Percentiles rank a stretch among this genome's conserved stretches.
These are phyloP conservation scores for Melanerpes formicivorus DNA, from an alignment of 2,113 vertebrate species.

Conservation along the genomic window DNA sequence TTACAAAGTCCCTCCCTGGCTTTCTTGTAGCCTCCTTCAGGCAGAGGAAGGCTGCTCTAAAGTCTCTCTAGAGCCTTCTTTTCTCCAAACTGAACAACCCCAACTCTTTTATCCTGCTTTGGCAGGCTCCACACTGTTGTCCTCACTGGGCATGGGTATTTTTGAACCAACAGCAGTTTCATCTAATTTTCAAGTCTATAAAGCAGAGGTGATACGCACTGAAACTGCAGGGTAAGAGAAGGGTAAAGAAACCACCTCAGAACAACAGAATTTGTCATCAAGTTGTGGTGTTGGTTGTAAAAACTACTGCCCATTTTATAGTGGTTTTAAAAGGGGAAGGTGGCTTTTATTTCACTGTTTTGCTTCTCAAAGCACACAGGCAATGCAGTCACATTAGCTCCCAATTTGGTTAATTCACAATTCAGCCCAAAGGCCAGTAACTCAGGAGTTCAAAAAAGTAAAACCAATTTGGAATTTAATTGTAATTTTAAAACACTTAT, in stretches of 20 bases:
- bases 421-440: background rate
- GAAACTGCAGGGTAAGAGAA: background rate
- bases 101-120: too few relatives aligned
- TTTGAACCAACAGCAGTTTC: too few relatives aligned
- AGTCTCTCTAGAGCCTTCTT: too few relatives aligned
- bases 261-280: background rate
- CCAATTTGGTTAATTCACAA: background rate
- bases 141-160: too few relatives aligned
- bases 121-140: too few relatives aligned
- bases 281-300: background rate
- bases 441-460: background rate
- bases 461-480: background rate
- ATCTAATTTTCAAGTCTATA: background rate
- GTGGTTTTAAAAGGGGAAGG: background rate
- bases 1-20: too few relatives aligned
- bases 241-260: background rate
- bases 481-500: background rate
- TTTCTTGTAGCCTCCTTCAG: too few relatives aligned
- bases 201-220: background rate
- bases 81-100: too few relatives aligned
- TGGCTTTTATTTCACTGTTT: background rate
- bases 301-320: background rate
- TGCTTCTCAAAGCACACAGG: background rate
- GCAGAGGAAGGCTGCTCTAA: too few relatives aligned
- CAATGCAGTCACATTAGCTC: background rate